Evolutionary conservation across 1,140 invertebrate species (phyloP).

Genomic region (Drosophila pectinifera): DNA sequence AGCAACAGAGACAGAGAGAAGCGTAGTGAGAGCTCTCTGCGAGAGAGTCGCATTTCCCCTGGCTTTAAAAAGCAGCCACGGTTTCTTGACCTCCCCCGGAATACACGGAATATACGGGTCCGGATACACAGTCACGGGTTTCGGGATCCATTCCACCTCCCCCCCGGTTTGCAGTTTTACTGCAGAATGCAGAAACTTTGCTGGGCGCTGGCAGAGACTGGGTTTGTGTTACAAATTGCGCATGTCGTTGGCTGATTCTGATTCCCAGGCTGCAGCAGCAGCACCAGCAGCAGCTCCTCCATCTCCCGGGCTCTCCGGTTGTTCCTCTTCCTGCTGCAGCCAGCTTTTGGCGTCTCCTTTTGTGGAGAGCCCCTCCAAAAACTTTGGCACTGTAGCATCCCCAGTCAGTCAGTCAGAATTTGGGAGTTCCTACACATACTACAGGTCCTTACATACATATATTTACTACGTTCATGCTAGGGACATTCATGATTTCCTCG

Average conservation of each 20-base stretch:
- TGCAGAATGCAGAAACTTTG: constrained; percentile 61
- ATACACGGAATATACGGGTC: constrained; percentile 31
- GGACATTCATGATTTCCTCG: constrained; percentile 17
- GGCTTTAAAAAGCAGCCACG: constrained; percentile 46
- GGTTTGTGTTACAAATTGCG: constrained; percentile 85
- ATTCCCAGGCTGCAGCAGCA: constrained; percentile 23
- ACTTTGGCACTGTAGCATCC: constrained; percentile 19
- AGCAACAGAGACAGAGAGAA: constrained; percentile 38
- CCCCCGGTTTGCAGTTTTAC: constrained; percentile 38
- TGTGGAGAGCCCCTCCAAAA: constrained; percentile 12
- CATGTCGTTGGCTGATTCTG: constrained; percentile 77
- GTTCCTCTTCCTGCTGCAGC: background rate
- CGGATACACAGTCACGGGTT: constrained; percentile 33
- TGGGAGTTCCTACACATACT: constrained; percentile 42
- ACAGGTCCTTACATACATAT: constrained; percentile 12
- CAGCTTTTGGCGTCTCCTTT: constrained; percentile 10
- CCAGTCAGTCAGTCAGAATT: constrained; percentile 39
- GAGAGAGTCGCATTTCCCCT: constrained; percentile 40
- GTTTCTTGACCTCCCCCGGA: constrained; percentile 80
- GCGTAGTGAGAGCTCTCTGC: constrained; percentile 10
- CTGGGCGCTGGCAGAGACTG: constrained; percentile 81
- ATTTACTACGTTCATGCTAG: constrained; percentile 39
- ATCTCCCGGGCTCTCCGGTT: constrained; percentile 9
- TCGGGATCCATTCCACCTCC: constrained; percentile 1
- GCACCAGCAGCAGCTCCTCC: constrained; percentile 27